Evolutionary conservation across 2,888 invertebrate species (phyloP).

Genomic region (Leucophenga maculata): DNA sequence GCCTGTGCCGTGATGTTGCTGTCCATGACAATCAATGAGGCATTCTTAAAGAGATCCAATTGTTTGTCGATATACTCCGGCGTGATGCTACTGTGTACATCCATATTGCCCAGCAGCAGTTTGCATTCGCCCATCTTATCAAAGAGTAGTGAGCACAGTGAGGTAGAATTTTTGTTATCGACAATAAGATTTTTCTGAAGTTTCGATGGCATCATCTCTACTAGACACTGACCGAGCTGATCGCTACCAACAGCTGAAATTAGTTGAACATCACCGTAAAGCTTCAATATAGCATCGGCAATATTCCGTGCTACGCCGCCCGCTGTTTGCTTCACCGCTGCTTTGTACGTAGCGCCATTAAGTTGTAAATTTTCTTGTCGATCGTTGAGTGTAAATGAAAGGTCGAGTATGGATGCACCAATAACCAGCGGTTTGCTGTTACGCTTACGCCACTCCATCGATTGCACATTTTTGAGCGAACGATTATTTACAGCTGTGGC

Average conservation of each 20-base stretch:
- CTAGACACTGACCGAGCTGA: slow-evolving; percentile 72
- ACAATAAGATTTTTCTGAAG: slow-evolving; percentile 54
- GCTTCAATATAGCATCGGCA: slow-evolving; percentile 86
- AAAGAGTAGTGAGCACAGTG: slow-evolving; percentile 84
- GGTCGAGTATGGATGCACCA: slow-evolving; percentile 86
- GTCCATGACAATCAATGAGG: slow-evolving; percentile 87
- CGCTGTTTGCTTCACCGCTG: slow-evolving; percentile 77
- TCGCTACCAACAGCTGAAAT: slow-evolving; percentile 87
- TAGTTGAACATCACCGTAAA: slow-evolving; percentile 79
- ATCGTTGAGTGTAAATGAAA: slow-evolving; percentile 78
- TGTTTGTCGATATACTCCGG: slow-evolving; percentile 78
- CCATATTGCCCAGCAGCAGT: slow-evolving; percentile 89
- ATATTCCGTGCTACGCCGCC: slow-evolving; percentile 96
- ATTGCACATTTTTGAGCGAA: not conserved
- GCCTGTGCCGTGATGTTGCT: slow-evolving; percentile 84
- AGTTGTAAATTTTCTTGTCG: slow-evolving; percentile 75
- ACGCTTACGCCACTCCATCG: not conserved
- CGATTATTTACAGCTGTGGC: slow-evolving; percentile 76
- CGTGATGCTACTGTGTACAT: slow-evolving; percentile 81
- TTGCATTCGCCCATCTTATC: slow-evolving; percentile 84
- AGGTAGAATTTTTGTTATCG: slow-evolving; percentile 73
- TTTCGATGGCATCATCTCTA: slow-evolving; percentile 66
- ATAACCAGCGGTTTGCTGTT: slow-evolving; percentile 75
- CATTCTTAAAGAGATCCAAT: slow-evolving; percentile 75
- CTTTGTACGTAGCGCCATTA: slow-evolving; percentile 85